Percentiles rank a stretch among this genome's conserved stretches.
Evolutionary conservation across 2,113 vertebrate genomes (phyloP).

Genomic region (Arenaria interpres): DNA sequence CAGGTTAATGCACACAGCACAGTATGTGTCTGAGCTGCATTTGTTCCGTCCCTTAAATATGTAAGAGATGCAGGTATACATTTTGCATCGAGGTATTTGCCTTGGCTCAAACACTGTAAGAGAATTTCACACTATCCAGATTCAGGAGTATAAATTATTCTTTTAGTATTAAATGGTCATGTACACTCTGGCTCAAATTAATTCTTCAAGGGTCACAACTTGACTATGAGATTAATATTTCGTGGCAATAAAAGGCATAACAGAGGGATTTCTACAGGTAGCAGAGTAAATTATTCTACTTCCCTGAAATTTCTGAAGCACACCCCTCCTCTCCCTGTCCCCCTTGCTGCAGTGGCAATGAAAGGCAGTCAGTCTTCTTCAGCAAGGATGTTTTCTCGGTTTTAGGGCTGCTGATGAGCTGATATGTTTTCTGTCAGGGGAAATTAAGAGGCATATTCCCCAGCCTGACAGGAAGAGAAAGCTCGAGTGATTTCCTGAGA

Average conservation of each 20-base stretch:
- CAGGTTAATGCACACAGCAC: not conserved
- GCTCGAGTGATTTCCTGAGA: constrained; percentile 6
- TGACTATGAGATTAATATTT: not conserved
- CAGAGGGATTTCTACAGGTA: not conserved
- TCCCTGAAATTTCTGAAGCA: not conserved
- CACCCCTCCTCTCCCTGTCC: not conserved
- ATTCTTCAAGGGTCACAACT: not conserved
- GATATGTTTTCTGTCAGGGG: constrained; percentile 54
- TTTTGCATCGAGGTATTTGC: not conserved
- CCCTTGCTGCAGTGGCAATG: not conserved
- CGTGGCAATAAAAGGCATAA: accelerated
- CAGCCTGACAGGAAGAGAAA: not conserved
- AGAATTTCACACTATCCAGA: not conserved
- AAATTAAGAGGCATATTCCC: constrained; percentile 42
- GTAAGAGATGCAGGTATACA: not conserved
- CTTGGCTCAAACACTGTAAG: not conserved
- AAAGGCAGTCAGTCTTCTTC: not conserved
- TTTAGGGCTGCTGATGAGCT: constrained; percentile 48
- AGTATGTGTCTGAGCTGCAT: not conserved
- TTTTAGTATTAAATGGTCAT: not conserved
- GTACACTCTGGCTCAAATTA: not conserved
- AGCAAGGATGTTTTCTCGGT: constrained; percentile 31
- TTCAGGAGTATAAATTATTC: not conserved
- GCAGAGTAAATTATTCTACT: not conserved
- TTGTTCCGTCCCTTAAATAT: not conserved